phyloP scores from a whole-genome alignment of 2,113 vertebrate genomes.

The Hippocampus guttulatus region DNA sequence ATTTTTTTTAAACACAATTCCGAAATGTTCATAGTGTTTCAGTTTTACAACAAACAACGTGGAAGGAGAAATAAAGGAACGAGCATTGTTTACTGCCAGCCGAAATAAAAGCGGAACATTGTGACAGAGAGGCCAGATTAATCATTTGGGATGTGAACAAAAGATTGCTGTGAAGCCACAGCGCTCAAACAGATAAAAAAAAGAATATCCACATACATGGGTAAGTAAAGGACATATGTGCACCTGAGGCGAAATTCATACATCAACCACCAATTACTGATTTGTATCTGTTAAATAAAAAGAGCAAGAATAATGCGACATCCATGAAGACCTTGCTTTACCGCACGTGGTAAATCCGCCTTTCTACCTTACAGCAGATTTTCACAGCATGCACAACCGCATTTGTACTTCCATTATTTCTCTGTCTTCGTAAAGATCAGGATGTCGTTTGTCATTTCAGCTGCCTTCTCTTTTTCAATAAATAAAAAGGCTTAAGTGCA shows the following conservation, averaged over 20 bases:
- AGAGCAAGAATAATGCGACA: constrained; percentile 58
- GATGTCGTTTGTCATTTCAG: constrained; percentile 33
- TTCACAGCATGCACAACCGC: constrained; percentile 28
- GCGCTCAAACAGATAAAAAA: constrained; percentile 40
- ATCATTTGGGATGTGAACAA: constrained; percentile 38
- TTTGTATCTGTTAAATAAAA: constrained; percentile 69
- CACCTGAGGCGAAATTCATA: constrained; percentile 49
- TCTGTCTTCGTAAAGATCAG: constrained; percentile 53
- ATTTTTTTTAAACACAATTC: background rate
- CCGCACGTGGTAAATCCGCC: constrained; percentile 54
- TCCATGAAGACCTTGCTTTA: constrained; percentile 49
- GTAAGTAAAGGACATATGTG: constrained; percentile 39
- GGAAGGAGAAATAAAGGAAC: constrained; percentile 18
- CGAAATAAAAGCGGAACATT: constrained; percentile 32
- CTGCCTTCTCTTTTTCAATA: constrained; percentile 32
- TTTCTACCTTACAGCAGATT: constrained; percentile 54
- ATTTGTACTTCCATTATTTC: constrained; percentile 65
- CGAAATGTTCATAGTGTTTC: background rate
- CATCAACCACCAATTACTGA: constrained; percentile 65
- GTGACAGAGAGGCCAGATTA: constrained; percentile 43
- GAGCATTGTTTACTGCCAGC: constrained; percentile 30
- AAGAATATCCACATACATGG: constrained; percentile 8
- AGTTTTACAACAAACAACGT: background rate
- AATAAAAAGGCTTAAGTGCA: constrained; percentile 14
- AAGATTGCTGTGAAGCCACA: constrained; percentile 34